phyloP scores from a whole-genome alignment of 1,140 invertebrate genomes.

The Zaprionus ornatus region DNA sequence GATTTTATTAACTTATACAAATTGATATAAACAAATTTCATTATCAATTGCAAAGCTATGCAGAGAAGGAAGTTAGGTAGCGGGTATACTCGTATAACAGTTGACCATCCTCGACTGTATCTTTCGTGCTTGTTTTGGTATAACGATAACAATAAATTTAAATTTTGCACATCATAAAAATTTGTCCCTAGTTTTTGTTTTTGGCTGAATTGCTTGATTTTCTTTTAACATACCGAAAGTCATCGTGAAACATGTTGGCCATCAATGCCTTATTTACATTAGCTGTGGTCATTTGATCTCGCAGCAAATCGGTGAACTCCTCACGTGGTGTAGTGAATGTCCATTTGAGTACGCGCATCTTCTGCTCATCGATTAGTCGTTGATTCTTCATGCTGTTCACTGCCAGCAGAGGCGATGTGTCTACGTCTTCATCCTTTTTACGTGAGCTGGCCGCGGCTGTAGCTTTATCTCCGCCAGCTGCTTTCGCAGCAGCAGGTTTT shows the following conservation, averaged over 20 bases:
- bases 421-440: conserved; percentile 93
- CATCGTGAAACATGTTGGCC: conserved; percentile 96
- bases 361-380: conserved; percentile 95
- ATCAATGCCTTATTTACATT: conserved; percentile 94
- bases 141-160: not conserved
- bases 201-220: not conserved
- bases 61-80: no score
- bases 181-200: not conserved
- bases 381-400: conserved; percentile 95
- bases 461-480: conserved; percentile 78
- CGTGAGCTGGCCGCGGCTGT: conserved; percentile 84
- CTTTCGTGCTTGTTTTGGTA: no score
- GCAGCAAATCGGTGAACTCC: conserved; percentile 96
- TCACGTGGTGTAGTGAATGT: conserved; percentile 96
- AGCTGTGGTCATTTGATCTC: conserved; percentile 95
- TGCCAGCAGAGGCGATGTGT: conserved; percentile 91
- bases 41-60: no score
- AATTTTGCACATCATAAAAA: not conserved
- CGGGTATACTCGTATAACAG: no score
- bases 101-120: no score
- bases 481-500: conserved; percentile 85
- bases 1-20: not conserved
- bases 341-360: conserved; percentile 97
- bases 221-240: conserved; percentile 88
- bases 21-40: not conserved